Evolutionary conservation across 2,888 invertebrate species (phyloP).

Genomic region (Phania funesta): DNA sequence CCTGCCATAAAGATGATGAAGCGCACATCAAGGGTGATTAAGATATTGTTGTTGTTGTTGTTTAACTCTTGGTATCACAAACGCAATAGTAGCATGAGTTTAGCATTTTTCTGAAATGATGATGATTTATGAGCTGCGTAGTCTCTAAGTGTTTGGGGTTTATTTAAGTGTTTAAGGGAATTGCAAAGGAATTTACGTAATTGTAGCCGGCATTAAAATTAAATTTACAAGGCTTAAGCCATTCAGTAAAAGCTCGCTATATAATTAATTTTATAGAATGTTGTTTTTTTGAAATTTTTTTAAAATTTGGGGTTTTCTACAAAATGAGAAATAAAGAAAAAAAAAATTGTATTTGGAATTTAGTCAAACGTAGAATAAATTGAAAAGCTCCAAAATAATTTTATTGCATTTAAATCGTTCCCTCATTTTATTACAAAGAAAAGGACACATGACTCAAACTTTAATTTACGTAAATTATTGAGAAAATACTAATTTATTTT

Average conservation of each 20-base stretch:
- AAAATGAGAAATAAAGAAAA: no score
- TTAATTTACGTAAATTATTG: no score
- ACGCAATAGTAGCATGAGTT: neutral
- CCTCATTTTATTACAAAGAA: no score
- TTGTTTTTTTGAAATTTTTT: no score
- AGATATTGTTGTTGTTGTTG: conserved; percentile 12
- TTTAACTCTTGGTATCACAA: neutral
- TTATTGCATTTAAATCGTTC: no score
- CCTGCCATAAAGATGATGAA: conserved; percentile 1
- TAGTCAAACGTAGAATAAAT: no score
- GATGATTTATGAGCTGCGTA: conserved; percentile 32
- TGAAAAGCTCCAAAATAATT: no score
- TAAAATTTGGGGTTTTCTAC: no score
- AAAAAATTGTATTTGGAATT: no score
- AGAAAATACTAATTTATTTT: no score
- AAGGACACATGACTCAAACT: no score
- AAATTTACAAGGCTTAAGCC: conserved; percentile 2
- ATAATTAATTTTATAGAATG: neutral
- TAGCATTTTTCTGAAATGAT: conserved; percentile 22
- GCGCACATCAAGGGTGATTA: conserved; percentile 21
- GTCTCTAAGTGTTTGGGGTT: neutral
- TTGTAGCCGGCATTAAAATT: neutral
- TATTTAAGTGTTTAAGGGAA: conserved; percentile 13
- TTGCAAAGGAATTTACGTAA: neutral
- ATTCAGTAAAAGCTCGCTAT: neutral